Conservation (phyloP, 2,888 invertebrate genomes). For the Teinopalpus imperialis region DNA sequence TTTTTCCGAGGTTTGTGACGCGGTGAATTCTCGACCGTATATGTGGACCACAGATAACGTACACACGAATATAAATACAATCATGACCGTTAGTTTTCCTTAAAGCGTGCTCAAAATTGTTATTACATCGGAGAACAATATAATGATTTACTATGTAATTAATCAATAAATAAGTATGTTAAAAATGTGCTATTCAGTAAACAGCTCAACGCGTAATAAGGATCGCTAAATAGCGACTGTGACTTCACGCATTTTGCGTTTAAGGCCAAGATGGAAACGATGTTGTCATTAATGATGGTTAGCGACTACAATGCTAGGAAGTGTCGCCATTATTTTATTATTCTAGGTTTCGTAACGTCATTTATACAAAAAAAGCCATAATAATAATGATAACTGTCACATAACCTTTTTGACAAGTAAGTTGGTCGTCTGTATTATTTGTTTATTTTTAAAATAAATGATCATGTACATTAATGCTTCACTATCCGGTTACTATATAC, state of each 20-base stretch:
- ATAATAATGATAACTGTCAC: no score
- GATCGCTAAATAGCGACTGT: constrained; percentile 46
- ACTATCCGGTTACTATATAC: constrained; percentile 1
- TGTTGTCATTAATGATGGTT: constrained; percentile 34
- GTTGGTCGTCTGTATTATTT: no score
- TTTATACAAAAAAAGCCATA: neutral
- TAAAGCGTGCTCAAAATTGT: constrained; percentile 26
- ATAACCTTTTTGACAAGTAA: no score
- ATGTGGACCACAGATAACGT: constrained; percentile 45
- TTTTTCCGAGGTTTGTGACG: constrained; percentile 27
- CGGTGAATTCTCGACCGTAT: constrained; percentile 39
- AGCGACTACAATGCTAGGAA: constrained; percentile 31
- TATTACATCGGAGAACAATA: constrained; percentile 5
- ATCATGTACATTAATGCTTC: neutral
- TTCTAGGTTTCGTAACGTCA: neutral
- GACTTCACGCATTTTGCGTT: constrained; percentile 56
- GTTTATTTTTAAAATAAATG: no score
- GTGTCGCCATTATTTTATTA: constrained; percentile 6
- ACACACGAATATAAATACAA: constrained; percentile 42
- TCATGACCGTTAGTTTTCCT: constrained; percentile 42
- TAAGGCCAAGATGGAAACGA: constrained; percentile 44
- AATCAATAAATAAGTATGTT: constrained; percentile 26
- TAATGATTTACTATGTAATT: constrained; percentile 1
- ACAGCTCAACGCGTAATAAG: constrained; percentile 55
- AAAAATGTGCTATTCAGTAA: constrained; percentile 48